These are phyloP conservation scores for Eristalis arbustorum DNA, from an alignment of 2,888 invertebrate species.

Conservation along the genomic window DNA sequence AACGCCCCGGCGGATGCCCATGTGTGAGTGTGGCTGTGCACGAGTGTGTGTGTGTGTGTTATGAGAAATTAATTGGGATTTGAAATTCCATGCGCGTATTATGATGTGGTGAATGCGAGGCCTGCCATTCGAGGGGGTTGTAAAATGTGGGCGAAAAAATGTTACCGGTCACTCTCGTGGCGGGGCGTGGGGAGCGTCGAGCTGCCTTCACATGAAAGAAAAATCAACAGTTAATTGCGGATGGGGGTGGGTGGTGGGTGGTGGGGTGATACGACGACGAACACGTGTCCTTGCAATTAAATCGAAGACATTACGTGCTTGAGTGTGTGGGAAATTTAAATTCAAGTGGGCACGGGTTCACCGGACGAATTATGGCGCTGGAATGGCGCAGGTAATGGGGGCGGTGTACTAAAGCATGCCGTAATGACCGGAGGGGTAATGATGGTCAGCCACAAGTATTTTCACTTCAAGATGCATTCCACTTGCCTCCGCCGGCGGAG, in stretches of 20 bases:
- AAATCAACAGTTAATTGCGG: slow-evolving; percentile 28
- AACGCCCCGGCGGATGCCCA: too few species aligned
- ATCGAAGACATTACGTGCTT: slow-evolving; percentile 42
- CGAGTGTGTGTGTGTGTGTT: slow-evolving; percentile 19
- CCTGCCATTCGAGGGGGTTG: background rate
- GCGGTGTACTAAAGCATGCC: background rate
- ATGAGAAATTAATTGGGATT: slow-evolving; percentile 57
- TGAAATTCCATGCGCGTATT: slow-evolving; percentile 60
- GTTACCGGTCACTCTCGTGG: slow-evolving; percentile 24
- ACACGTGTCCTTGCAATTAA: slow-evolving; percentile 50
- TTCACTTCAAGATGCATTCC: too few species aligned
- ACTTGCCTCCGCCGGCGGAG: too few species aligned
- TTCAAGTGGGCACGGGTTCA: background rate
- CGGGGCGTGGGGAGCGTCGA: background rate
- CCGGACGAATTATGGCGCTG: background rate
- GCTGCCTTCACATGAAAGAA: slow-evolving; percentile 5
- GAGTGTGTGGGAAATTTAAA: slow-evolving; percentile 5
- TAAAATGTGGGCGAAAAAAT: slow-evolving; percentile 12
- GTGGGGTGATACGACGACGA: background rate
- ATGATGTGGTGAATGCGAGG: slow-evolving; percentile 53
- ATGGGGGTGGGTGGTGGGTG: background rate
- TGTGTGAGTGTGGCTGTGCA: background rate
- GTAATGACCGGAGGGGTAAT: background rate
- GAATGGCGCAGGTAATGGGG: background rate
- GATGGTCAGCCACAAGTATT: background rate